Conservation (phyloP, 1,140 invertebrate species). For the Drosophila hydei region DNA sequence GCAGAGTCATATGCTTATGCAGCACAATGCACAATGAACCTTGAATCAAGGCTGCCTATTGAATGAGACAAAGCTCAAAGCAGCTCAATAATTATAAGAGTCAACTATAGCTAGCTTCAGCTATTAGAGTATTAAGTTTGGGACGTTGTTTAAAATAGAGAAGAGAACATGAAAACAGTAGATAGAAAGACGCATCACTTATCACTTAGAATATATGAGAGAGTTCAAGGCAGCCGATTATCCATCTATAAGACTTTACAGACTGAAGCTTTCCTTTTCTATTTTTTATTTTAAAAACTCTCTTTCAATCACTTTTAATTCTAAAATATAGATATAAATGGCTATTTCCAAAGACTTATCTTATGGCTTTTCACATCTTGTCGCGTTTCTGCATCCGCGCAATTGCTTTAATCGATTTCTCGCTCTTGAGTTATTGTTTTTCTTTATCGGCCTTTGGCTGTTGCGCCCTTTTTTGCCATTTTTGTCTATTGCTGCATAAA, state of each 20-base stretch:
- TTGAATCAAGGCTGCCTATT: constrained; percentile 4
- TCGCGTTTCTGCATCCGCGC: constrained; percentile 3
- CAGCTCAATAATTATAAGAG: constrained; percentile 12
- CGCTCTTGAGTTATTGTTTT: constrained; percentile 22
- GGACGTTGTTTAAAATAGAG: too few species aligned
- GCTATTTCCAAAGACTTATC: too few species aligned
- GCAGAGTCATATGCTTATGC: constrained; percentile 1
- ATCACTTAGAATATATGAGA: too few species aligned
- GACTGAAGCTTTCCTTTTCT: too few species aligned
- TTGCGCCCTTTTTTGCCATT: constrained; percentile 66
- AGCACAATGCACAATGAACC: constrained; percentile 66
- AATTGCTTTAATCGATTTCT: constrained; percentile 68
- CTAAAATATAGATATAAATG: too few species aligned
- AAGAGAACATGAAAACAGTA: too few species aligned
- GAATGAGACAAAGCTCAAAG: constrained; percentile 1
- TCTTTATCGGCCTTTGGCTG: constrained; percentile 46
- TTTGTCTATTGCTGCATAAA: constrained; percentile 62
- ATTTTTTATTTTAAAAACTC: too few species aligned
- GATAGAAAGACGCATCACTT: too few species aligned
- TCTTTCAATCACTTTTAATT: too few species aligned
- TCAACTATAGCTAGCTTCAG: neutral
- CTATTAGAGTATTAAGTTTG: too few species aligned
- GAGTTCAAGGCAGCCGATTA: too few species aligned
- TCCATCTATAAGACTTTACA: too few species aligned
- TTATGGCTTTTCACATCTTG: constrained; percentile 11